Conservation (phyloP, 1,140 invertebrate species). For the Ectropis grisescens region DNA sequence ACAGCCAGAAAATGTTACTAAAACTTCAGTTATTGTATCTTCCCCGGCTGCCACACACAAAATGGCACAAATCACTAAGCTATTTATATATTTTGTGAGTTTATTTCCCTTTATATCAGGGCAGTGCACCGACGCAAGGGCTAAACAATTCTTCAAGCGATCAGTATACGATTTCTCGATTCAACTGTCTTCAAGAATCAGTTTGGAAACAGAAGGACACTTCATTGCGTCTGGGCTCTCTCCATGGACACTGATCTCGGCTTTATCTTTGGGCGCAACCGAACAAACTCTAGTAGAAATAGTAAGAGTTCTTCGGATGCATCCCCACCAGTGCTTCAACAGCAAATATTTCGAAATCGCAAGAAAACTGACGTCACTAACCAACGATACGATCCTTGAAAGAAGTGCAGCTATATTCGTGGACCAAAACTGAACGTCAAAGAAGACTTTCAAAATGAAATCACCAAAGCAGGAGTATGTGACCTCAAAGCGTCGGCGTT, state of each 20-base stretch:
- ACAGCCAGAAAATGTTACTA: too few relatives aligned
- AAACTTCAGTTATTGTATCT: too few relatives aligned
- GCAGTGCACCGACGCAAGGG: conserved; percentile 28
- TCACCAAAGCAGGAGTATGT: conserved; percentile 17
- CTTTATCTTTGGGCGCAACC: conserved; percentile 53
- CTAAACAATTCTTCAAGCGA: conserved; percentile 20
- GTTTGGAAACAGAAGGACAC: conserved; percentile 45
- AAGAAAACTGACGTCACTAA: conserved; percentile 4
- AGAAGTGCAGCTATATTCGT: conserved; percentile 28
- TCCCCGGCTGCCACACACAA: conserved; percentile 2
- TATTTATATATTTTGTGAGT: conserved; percentile 16
- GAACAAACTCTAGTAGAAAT: conserved; percentile 50
- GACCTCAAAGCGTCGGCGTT: conserved; percentile 22
- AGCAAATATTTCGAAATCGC: conserved; percentile 31
- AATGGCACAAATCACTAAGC: conserved; percentile 20
- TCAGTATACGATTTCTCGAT: conserved; percentile 40
- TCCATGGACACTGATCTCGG: conserved; percentile 57
- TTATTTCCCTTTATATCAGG: conserved; percentile 8
- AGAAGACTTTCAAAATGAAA: conserved; percentile 14
- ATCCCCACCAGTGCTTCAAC: conserved; percentile 42
- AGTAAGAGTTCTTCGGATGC: conserved; percentile 34
- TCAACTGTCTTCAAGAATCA: conserved; percentile 27
- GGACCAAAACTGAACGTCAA: conserved; percentile 17
- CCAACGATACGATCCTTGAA: conserved; percentile 16
- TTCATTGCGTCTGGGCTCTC: conserved; percentile 60